Percentiles rank a stretch among this genome's conserved stretches.
These are phyloP conservation scores for Microchrysa polita DNA, from an alignment of 2,888 invertebrate species.

Conservation along the genomic window DNA sequence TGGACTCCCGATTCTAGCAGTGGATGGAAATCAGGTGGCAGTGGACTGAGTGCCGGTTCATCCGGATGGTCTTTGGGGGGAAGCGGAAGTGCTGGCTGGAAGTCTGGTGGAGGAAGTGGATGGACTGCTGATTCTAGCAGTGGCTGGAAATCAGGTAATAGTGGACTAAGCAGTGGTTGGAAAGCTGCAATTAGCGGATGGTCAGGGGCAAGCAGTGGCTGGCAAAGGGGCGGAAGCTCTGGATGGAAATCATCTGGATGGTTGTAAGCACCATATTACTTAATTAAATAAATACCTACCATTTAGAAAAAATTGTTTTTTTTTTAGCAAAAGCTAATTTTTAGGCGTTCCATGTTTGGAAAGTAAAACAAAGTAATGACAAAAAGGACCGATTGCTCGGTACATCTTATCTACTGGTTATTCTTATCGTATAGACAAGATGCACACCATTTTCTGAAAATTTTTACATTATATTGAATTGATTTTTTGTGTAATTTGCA, in stretches of 20 bases:
- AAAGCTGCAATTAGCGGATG: neutral
- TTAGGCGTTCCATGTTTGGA: too few species aligned
- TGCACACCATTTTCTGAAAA: too few species aligned
- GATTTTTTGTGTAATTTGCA: too few species aligned
- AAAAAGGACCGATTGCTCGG: too few species aligned
- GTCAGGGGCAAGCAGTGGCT: neutral
- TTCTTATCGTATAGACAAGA: too few species aligned
- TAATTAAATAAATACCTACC: neutral
- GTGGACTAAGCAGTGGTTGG: too few species aligned
- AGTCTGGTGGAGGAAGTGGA: neutral
- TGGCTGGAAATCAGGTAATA: constrained; percentile 18
- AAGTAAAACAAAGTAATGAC: too few species aligned
- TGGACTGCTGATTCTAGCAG: constrained; percentile 5
- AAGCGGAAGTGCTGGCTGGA: neutral
- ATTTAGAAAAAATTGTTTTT: neutral
- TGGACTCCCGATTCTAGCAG: constrained; percentile 6
- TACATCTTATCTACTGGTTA: too few species aligned
- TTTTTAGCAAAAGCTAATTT: too few species aligned
- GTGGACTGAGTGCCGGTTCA: too few species aligned
- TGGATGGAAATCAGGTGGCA: constrained; percentile 16
- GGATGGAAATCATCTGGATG: constrained; percentile 36
- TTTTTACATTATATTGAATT: too few species aligned
- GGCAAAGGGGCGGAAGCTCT: constrained; percentile 17
- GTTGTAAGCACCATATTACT: constrained; percentile 12
- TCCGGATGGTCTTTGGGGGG: too few species aligned